Evolutionary conservation across 2,797 vertebrate genomes (phyloP), one percentile per base, ranked within the genome.

Genomic region (Chromobotia macracanthus): DNA sequence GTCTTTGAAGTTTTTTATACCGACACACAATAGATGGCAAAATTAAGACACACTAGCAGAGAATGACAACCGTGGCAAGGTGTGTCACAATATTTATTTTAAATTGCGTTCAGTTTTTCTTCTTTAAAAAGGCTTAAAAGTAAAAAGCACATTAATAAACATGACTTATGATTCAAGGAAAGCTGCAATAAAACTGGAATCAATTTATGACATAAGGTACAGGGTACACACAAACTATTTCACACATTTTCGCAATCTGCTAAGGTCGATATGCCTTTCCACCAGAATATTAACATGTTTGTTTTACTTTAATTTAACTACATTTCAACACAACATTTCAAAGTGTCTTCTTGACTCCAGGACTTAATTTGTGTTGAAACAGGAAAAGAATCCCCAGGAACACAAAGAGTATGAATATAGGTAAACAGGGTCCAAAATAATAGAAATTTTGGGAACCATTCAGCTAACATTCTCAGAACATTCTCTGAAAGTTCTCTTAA

Each of bases 1-100:
- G n/a, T 82, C 90, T 92, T 93, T 92, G 91, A 92, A 90, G 90
- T 88, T 11, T 82, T 80, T 77, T 66, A 77, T 83, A 83, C 83
- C 89, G 87, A 87, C 84, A 90, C 50, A 51, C 50, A 51, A 51
- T 51, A 51, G 15, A 16, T 7, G 18, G 81, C n/a, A 82, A 84
- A 86, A 87, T 50, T 83, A 86, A 80, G 86, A 85, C 86, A 83
- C 80, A 19, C 64, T 72, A 61, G 64, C 21, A 50, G 31, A 84
- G 41, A 50, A 75, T 35, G 77, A 82, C 84, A 83, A 60, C 77
- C 72, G 79, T 86, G 85, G 84, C 65, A 28, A 87, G 87, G 88
- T 87, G 81, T 87, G 89, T 86, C 85, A 70, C 85, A 85, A 86
- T 85, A 89, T 89, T 89, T 44, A 86, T 89, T 89, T 91, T 84